Evolutionary conservation across 2,888 invertebrate species (phyloP).

Genomic region (Drosophila meridionalis): DNA sequence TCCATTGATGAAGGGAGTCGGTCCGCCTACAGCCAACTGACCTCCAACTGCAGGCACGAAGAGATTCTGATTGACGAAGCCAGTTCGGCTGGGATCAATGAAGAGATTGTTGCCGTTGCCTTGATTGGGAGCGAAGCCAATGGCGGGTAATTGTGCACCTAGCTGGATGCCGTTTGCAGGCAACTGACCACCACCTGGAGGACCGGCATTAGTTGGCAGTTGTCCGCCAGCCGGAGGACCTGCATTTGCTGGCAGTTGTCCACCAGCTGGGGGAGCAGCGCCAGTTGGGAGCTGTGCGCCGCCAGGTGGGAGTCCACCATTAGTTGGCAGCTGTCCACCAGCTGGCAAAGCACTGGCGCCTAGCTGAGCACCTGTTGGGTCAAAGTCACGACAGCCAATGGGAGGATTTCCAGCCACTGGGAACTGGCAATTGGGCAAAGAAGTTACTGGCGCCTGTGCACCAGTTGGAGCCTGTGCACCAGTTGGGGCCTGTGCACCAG

Average conservation of each 20-base stretch:
- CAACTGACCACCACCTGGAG: conserved; percentile 1
- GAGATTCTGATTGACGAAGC: conserved; percentile 47
- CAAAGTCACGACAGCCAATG: conserved; percentile 36
- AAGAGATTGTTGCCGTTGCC: conserved; percentile 42
- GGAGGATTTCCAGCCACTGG: conserved; percentile 46
- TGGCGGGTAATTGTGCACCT: conserved; percentile 3
- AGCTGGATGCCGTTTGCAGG: conserved; percentile 4
- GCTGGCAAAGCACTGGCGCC: conserved; percentile 7
- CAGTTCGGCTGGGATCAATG: conserved; percentile 45
- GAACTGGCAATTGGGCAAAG: conserved; percentile 50
- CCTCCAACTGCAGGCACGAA: conserved; percentile 46
- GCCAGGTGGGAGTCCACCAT: not conserved
- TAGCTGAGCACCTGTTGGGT: conserved; percentile 46
- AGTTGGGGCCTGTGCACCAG: conserved; percentile 11
- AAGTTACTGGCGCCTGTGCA: conserved; percentile 12
- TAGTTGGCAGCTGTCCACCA: conserved; percentile 10
- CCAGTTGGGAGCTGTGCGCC: not conserved
- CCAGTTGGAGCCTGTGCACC: conserved; percentile 31
- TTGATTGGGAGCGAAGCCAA: conserved; percentile 2
- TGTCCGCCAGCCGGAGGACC: not conserved
- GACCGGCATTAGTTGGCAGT: conserved; percentile 28
- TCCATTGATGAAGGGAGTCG: conserved; percentile 9
- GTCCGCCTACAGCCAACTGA: conserved; percentile 34
- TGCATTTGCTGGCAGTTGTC: conserved; percentile 18
- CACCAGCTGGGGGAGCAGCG: conserved; percentile 6